Conservation (phyloP, 2,797 vertebrate genomes). For the Microtus californicus region DNA sequence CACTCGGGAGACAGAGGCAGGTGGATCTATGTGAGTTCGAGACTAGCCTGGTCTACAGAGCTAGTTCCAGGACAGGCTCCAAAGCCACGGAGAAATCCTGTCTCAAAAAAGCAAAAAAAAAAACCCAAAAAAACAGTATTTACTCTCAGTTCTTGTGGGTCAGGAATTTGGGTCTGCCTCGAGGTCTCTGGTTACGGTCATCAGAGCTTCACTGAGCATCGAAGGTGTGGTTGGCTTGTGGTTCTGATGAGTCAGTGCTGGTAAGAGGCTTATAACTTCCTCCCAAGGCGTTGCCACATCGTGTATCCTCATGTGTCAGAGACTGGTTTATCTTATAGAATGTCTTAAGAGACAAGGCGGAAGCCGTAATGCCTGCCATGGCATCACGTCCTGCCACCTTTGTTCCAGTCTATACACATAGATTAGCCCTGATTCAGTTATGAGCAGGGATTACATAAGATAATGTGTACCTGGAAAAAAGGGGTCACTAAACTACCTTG, state of each 20-base stretch:
- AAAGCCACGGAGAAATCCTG: no score
- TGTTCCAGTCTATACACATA: background rate
- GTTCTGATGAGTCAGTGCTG: background rate
- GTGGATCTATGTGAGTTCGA: no score
- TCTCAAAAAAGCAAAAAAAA: background rate
- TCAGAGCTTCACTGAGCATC: background rate
- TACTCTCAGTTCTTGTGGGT: slow-evolving; percentile 23
- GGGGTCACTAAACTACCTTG: background rate
- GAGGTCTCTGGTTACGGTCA: background rate
- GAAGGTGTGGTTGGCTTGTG: background rate
- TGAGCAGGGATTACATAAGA: background rate
- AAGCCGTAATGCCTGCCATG: slow-evolving; percentile 16
- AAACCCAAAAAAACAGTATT: no score
- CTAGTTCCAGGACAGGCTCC: no score
- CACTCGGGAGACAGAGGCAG: no score
- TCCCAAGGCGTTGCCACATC: background rate
- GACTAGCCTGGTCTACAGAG: no score
- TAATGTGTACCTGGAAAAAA: background rate
- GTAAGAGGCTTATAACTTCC: background rate
- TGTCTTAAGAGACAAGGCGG: slow-evolving; percentile 25
- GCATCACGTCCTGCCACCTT: slow-evolving; percentile 37
- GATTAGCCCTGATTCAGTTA: background rate
- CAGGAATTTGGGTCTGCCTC: background rate
- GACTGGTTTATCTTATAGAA: background rate
- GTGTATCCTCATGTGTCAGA: background rate